Conservation (phyloP, 2,888 invertebrate genomes). For the Spilosoma lubricipeda region DNA sequence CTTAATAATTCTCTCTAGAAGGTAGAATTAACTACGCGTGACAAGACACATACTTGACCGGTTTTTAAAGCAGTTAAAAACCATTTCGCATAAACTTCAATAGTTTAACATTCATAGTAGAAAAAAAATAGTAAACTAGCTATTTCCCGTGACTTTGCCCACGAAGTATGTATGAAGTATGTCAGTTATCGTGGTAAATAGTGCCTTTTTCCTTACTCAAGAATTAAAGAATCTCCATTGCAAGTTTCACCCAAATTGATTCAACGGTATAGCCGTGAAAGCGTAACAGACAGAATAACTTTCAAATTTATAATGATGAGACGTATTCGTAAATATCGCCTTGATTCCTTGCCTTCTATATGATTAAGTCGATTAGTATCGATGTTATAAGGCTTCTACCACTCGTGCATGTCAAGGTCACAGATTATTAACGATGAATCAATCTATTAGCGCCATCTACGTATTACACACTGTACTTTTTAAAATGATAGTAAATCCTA, state of each 20-base stretch:
- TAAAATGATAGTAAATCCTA: neutral
- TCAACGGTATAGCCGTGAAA: too few species aligned
- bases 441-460: neutral
- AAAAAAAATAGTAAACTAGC: too few species aligned
- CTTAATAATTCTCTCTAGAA: neutral
- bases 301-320: too few species aligned
- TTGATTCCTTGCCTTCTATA: neutral
- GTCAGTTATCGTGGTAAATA: too few species aligned
- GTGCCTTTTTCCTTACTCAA: too few species aligned
- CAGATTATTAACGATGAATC: neutral
- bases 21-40: neutral
- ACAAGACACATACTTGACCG: neutral
- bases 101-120: neutral
- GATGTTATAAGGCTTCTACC: neutral
- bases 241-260: too few species aligned
- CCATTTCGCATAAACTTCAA: neutral
- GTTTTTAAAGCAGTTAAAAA: neutral
- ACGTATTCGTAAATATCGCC: neutral
- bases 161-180: too few species aligned
- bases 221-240: too few species aligned
- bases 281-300: too few species aligned
- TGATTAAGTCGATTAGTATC: neutral
- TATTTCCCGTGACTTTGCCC: too few species aligned
- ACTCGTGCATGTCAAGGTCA: neutral
- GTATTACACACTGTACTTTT: neutral